phyloP scores from a whole-genome alignment of 2,888 invertebrate species.

The Brachylomia viminalis region DNA sequence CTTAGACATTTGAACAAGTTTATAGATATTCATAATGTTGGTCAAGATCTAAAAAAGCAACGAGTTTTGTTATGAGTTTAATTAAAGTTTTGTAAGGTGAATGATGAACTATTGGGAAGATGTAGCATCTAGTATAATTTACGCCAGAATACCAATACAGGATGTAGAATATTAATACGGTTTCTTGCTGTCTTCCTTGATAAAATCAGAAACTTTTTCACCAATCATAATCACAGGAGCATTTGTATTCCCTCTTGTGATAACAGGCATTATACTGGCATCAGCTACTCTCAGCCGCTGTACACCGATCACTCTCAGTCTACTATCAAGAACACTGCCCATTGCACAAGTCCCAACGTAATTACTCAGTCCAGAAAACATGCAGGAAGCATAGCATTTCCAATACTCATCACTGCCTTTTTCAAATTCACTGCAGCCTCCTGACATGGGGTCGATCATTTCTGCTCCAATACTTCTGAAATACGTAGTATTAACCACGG shows the following conservation, averaged over 20 bases:
- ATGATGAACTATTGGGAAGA: not conserved
- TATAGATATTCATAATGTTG: not conserved
- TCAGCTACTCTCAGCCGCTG: conserved; percentile 91
- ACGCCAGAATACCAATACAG: not conserved
- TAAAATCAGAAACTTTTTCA: conserved; percentile 80
- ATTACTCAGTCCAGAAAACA: conserved; percentile 51
- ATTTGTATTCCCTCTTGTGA: conserved; percentile 94
- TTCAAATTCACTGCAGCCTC: conserved; percentile 38
- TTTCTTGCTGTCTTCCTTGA: conserved; percentile 43
- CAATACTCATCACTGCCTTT: conserved; percentile 58
- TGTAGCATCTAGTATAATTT: not conserved
- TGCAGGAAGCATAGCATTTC: conserved; percentile 59
- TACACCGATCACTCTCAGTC: conserved; percentile 60
- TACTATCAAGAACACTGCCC: conserved; percentile 65
- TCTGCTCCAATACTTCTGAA: conserved; percentile 51
- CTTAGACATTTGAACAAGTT: too few relatives aligned
- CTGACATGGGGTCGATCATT: conserved; percentile 35
- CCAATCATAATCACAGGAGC: conserved; percentile 94
- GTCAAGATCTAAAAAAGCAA: not conserved
- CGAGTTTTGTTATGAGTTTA: not conserved
- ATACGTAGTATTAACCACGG: conserved; percentile 48
- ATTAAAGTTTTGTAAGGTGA: not conserved
- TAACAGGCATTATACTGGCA: conserved; percentile 93
- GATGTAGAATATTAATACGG: not conserved
- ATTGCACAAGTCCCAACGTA: conserved; percentile 67